Evolutionary conservation across 2,113 vertebrate genomes (phyloP).

Genomic region (Felis chaus): DNA sequence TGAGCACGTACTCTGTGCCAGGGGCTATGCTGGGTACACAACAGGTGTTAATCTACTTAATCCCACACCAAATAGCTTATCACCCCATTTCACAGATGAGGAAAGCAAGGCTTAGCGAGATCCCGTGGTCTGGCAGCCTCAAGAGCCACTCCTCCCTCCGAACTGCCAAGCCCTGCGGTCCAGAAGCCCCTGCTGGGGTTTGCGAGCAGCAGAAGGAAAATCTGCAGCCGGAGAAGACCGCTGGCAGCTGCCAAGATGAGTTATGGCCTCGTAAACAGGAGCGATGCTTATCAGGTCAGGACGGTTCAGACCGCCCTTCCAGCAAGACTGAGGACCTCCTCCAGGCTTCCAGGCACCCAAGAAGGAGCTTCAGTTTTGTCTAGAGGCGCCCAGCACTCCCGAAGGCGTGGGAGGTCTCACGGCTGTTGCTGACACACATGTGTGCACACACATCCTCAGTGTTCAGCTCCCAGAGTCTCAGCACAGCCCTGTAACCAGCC

Average conservation of each 20-base stretch:
- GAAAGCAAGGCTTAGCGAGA: not conserved
- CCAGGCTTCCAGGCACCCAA: not conserved
- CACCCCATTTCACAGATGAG: not conserved
- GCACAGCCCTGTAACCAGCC: not conserved
- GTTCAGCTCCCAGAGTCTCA: not conserved
- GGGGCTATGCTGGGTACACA: not conserved
- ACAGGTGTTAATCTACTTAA: not conserved
- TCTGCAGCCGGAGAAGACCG: not conserved
- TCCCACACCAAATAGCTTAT: not conserved
- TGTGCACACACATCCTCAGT: not conserved
- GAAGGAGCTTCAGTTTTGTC: not conserved
- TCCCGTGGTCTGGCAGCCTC: not conserved
- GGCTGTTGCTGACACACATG: not conserved
- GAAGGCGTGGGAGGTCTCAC: not conserved
- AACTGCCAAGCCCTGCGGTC: not conserved
- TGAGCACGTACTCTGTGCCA: not conserved
- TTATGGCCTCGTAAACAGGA: not conserved
- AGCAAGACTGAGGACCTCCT: not conserved
- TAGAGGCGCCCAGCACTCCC: not conserved
- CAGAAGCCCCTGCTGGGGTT: not conserved
- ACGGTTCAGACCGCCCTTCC: not conserved
- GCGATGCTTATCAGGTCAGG: not conserved
- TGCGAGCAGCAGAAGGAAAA: conserved; percentile 32
- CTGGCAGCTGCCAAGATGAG: not conserved
- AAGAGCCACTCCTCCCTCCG: not conserved